phyloP scores from a whole-genome alignment of 2,113 vertebrate genomes.

The Kobus ellipsiprymnus region DNA sequence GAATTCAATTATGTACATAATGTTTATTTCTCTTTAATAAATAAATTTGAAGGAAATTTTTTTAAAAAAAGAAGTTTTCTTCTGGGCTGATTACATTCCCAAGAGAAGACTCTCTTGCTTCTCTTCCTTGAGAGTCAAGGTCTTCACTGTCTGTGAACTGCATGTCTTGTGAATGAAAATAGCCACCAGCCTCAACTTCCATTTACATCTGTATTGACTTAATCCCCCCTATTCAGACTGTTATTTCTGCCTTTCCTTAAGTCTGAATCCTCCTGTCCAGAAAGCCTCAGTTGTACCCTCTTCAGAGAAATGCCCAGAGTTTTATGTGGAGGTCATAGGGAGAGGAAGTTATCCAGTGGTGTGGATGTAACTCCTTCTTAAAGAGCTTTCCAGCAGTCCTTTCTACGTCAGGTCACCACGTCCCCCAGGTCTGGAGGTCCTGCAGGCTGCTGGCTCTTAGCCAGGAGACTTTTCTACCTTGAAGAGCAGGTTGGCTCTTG shows the following conservation, averaged over 20 bases:
- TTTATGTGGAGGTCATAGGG: neutral
- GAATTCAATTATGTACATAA: neutral
- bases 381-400: neutral
- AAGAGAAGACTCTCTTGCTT: neutral
- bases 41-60: neutral
- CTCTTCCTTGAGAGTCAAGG: neutral
- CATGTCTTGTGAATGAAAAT: neutral
- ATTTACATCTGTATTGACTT: neutral
- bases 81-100: neutral
- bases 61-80: neutral
- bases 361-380: neutral
- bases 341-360: neutral
- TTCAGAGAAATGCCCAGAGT: neutral
- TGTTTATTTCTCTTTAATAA: neutral
- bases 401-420: neutral
- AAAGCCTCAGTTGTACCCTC: neutral
- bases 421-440: rapidly evolving
- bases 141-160: neutral
- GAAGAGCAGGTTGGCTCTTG: neutral
- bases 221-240: neutral
- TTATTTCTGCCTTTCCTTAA: neutral
- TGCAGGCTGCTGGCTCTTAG: neutral
- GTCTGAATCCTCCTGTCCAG: neutral
- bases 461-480: neutral
- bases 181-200: neutral